Base-by-base conservation (phyloP, 2,888 invertebrate genomes). In the Lycia hirtaria region DNA sequence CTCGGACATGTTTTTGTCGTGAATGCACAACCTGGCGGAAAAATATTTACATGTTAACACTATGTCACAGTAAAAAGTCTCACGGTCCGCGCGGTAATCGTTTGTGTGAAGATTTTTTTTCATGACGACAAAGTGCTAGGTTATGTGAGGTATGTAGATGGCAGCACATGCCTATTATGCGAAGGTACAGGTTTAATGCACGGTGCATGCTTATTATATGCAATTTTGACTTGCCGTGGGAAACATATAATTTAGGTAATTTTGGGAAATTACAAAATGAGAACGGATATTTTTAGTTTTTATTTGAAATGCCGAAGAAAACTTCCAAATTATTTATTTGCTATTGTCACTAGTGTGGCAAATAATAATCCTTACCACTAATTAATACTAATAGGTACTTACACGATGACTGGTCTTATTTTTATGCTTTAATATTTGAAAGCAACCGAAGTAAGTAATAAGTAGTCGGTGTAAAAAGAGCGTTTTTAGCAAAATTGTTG, bases 1-100 rank as follows among this genome's bases (percentile, higher is more conserved):
- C 55, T 60, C 9, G 35, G 44, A 55, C 62, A 56, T 53, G 60
- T 48, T 60, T 52, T 56, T 64, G 56, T 57, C 60, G 48, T 58
- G 58, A 62, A 60, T 67, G 55, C 62, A 62, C 41, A 58, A 45
- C 32, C 26, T 58, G 45, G 49, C 56, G 48, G 53, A 67, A 70
- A 54, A 65, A 55, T 26, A 15, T 2, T 19, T n/a, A 19, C 30
- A 3, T n/a, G 37, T 48, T 38, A 0, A 48, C 19, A 53, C 57
- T 14, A n/a, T 53, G 14, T 58, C 57, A n/a, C 17, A 48, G 7
- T 30, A 20, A 0, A 41, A 37, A 24, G n/a, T 3, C 17, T 10
- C 15, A 15, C 9, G 7, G 14, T 12, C 22, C 20, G 1, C 17
- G n/a, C 15, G 15, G 9, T 10, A n/a, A n/a, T 19, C 2, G 7